Evolutionary conservation across 2,797 vertebrate genomes (phyloP).

Genomic region (Rhabdomys pumilio): DNA sequence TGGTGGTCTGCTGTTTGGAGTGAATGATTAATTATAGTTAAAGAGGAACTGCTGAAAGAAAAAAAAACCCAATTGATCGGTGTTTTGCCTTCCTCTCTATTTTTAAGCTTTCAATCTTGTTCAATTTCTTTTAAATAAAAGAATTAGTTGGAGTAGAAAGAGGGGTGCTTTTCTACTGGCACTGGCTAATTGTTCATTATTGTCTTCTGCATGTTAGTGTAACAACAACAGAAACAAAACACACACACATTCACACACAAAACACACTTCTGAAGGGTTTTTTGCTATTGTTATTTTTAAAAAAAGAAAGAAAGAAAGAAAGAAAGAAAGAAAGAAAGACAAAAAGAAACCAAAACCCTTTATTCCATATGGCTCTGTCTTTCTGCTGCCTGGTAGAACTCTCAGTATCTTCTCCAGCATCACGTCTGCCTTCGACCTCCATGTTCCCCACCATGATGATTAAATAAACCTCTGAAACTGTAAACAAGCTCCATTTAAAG

Average conservation of each 20-base stretch:
- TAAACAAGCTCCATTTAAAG: background rate
- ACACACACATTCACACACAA: background rate
- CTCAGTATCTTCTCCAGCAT: background rate
- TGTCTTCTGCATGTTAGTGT: slow-evolving; percentile 13
- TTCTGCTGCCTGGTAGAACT: background rate
- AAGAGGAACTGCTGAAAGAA: slow-evolving; percentile 67
- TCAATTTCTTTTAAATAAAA: slow-evolving; percentile 72
- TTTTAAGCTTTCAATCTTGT: slow-evolving; percentile 70
- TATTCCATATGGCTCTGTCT: slow-evolving; percentile 12
- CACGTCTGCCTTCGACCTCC: background rate
- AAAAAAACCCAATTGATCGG: slow-evolving; percentile 45
- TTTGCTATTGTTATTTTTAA: background rate
- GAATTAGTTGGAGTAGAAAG: slow-evolving; percentile 5
- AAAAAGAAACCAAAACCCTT: background rate
- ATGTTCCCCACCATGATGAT: background rate
- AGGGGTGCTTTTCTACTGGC: slow-evolving; percentile 47
- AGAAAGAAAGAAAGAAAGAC: background rate
- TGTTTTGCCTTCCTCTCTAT: slow-evolving; percentile 64
- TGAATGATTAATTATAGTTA: slow-evolving; percentile 68
- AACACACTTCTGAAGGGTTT: slow-evolving; percentile 39
- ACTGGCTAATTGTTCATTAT: slow-evolving; percentile 60
- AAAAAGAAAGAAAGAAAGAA: background rate
- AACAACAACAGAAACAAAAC: background rate
- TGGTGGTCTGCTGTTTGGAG: slow-evolving; percentile 78
- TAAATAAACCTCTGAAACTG: background rate